A percentile compares a stretch with the other conserved stretches of the same genome.
Conservation (phyloP, 2,113 vertebrate species). For the Tychaedon coryphoeus region DNA sequence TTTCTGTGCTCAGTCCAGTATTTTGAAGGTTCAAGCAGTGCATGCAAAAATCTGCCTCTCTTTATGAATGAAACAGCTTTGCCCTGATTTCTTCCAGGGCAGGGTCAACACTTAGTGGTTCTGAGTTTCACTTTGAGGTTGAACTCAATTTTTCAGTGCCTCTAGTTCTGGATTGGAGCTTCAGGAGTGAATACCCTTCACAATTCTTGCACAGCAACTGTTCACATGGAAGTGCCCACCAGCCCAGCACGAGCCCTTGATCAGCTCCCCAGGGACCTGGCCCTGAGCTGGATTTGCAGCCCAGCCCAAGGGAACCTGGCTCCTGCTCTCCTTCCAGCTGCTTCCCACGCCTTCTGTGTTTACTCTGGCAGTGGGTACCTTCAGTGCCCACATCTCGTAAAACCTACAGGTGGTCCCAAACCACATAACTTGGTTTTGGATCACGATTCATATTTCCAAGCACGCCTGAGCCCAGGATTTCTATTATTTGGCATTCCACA, state of each 20-base stretch:
- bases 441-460: not conserved
- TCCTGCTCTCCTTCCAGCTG: not conserved
- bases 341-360: not conserved
- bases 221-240: not conserved
- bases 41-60: not conserved
- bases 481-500: not conserved
- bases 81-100: not conserved
- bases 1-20: not conserved
- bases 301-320: not conserved
- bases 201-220: not conserved
- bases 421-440: not conserved
- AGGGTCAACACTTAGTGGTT: not conserved
- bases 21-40: not conserved
- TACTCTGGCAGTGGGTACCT: not conserved
- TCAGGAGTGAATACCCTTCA: not conserved
- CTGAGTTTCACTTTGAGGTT: fast-evolving
- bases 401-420: not conserved
- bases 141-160: not conserved
- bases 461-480: not conserved
- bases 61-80: not conserved
- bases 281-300: not conserved
- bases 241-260: fast-evolving
- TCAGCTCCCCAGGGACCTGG: fast-evolving
- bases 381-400: not conserved
- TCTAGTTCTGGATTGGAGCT: not conserved